Evolutionary conservation across 2,888 invertebrate genomes (phyloP), one percentile per base, ranked within the genome.

Genomic region (Lucinisca nassula): DNA sequence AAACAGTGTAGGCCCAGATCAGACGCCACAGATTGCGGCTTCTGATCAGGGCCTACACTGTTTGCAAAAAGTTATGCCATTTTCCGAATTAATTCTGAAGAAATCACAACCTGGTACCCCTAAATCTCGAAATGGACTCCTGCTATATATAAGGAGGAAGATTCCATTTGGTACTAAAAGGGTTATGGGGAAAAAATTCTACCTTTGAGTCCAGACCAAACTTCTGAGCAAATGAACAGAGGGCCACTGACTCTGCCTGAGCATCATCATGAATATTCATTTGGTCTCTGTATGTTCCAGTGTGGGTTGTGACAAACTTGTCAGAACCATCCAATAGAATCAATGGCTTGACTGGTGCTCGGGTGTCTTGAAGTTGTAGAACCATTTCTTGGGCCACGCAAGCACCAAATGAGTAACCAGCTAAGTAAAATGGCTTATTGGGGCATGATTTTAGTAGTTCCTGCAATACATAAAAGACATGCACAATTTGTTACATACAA

Each of bases 361-460:
- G 6, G 40, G 1, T 32, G 12, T 38, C 67, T 95, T 98, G 98
- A 80, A 99, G 97, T 95, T 98, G 98, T 45, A 98, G 97, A 37
- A 98, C 98, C 98, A 99, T 99, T 97, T 99, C 99, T 96, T 99
- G 98, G 27, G 99, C 99, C 49, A 99, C 98, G 93, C 98, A 98
- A 61, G 98, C 98, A 88, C 99, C 99, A 96, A 98, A 99, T 0
- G 99, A 99, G 97, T 99, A 99, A 0, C 99, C 99, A 70, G 98
- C 97, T 90, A 99, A 97, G 77, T 98, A 97, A 97, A 98, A 99
- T 2, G 99, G 99, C 67, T 67, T 67, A 1, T 21, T 30, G 14
- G 10, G 30, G 4, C 67, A 35, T 10, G 24, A 14, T 17, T 67
- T 67, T 21, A 12, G 35, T 17, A 67, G 21, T 21, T 67, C 67